phyloP scores from a whole-genome alignment of 2,888 invertebrate species.

The Muschampia plurimacula region DNA sequence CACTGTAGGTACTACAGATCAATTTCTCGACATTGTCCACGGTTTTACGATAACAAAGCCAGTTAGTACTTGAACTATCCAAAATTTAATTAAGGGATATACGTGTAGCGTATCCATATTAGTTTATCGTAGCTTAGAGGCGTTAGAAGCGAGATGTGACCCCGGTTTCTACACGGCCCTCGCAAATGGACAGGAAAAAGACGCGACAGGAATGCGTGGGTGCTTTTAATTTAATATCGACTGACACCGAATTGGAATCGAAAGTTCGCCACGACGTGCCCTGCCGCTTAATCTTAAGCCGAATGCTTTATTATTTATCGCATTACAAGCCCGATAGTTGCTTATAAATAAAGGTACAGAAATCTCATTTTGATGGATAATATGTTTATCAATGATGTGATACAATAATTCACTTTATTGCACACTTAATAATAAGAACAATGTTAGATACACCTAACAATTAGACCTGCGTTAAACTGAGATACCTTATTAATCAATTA shows the following conservation, averaged over 20 bases:
- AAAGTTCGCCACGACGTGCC: conserved; percentile 80
- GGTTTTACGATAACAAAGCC: neutral
- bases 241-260: conserved; percentile 85
- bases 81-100: neutral
- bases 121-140: conserved; percentile 54
- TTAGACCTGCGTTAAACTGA: no score
- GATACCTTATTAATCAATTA: no score
- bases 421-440: no score
- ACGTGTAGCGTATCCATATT: conserved; percentile 59
- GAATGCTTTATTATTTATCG: conserved; percentile 72
- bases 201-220: conserved; percentile 83
- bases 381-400: no score
- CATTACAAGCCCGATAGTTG: conserved; percentile 51
- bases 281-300: conserved; percentile 70
- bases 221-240: conserved; percentile 85
- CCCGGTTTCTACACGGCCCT: conserved; percentile 81
- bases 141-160: conserved; percentile 77
- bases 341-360: conserved; percentile 22
- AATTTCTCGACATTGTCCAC: neutral
- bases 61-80: neutral
- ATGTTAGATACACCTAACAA: no score
- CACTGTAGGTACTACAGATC: neutral
- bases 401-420: no score
- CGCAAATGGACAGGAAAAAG: conserved; percentile 86
- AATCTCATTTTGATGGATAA: neutral